A percentile compares a stretch with the other conserved stretches of the same genome.
Evolutionary conservation across 2,797 vertebrate genomes (phyloP).

Genomic region (Siniperca scherzeri): DNA sequence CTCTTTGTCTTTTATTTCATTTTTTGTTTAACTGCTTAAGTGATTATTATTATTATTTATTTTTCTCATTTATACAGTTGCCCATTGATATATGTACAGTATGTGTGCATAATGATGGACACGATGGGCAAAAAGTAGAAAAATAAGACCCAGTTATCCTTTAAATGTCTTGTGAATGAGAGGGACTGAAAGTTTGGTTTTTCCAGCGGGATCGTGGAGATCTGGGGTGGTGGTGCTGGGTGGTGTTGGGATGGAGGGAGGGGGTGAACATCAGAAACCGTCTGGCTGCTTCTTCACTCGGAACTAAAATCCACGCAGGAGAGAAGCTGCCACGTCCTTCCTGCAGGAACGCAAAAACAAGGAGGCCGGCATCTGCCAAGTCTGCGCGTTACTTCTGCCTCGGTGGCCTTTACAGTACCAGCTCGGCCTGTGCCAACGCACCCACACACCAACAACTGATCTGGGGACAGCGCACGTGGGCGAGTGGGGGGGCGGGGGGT

Average conservation of each 20-base stretch:
- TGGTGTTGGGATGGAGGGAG: neutral
- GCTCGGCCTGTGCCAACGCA: conserved; percentile 54
- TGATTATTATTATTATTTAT: too few relatives aligned
- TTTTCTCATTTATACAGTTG: too few relatives aligned
- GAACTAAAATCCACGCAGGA: conserved; percentile 73
- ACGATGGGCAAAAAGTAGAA: neutral
- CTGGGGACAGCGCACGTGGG: conserved; percentile 24
- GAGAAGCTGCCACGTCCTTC: conserved; percentile 65
- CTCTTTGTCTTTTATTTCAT: too few relatives aligned
- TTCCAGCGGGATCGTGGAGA: conserved; percentile 7
- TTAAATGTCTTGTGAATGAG: neutral
- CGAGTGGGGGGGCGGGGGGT: neutral
- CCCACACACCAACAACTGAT: conserved; percentile 53
- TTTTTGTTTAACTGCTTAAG: too few relatives aligned
- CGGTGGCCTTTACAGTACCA: conserved; percentile 69
- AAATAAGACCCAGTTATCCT: neutral
- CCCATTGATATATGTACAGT: too few relatives aligned
- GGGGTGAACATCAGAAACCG: conserved; percentile 61
- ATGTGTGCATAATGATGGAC: neutral
- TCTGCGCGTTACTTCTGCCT: conserved; percentile 78
- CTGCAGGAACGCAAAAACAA: conserved; percentile 74
- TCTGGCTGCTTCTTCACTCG: conserved; percentile 76
- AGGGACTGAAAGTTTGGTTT: conserved; percentile 19
- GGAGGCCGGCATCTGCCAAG: conserved; percentile 79
- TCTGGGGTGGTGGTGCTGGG: neutral